Base-by-base conservation (phyloP, 2,113 vertebrate genomes). In the Pardalotus punctatus region DNA sequence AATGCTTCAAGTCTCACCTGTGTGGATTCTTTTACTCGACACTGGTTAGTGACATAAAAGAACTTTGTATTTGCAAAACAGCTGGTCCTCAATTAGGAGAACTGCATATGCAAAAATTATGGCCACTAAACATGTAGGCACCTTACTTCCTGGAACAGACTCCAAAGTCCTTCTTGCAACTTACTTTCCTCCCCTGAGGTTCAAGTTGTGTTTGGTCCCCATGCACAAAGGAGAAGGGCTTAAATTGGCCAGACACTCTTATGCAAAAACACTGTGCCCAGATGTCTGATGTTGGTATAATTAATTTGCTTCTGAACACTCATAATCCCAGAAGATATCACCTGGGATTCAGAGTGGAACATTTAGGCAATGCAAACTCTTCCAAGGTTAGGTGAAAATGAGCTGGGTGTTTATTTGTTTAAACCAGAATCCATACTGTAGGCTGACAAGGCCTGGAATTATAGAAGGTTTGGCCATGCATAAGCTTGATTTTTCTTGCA, bases 401-500 rank as follows among this genome's bases (percentile, higher is more conserved):
- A 87, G 14, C 74, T 47, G 43, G 50, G 50, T 67, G 51, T 82
- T 97, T 94, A 60, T 95, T 92, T 96, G 79, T 94, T 96, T 90
- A 90, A 93, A 62, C n/a, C 64, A 64, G 47, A 90, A 86, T 50
- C 87, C 22, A 80, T 74, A 58, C 71, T 6, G 8, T 35, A 70
- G 88, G 78, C 76, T 77, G 84, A 80, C 74, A 78, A 83, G 74
- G 65, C 70, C 84, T 76, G 70, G 82, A 94, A 88, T 66, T 94
- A n/a, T 29, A 80, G 38, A 69, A 61, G 58, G 35, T 70, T 88
- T 96, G 60, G 82, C 76, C 88, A 83, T 24, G 92, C 53, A 70
- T 29, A 51, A 94, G 53, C 86, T 88, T 73, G 88, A 80, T 92
- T 92, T 83, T 96, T 90, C 92, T 93, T 90, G n/a, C 82, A 84